Evolutionary conservation across 2,113 vertebrate species (phyloP), one percentile per base, ranked within the genome.

Genomic region (Oryzias javanicus): DNA sequence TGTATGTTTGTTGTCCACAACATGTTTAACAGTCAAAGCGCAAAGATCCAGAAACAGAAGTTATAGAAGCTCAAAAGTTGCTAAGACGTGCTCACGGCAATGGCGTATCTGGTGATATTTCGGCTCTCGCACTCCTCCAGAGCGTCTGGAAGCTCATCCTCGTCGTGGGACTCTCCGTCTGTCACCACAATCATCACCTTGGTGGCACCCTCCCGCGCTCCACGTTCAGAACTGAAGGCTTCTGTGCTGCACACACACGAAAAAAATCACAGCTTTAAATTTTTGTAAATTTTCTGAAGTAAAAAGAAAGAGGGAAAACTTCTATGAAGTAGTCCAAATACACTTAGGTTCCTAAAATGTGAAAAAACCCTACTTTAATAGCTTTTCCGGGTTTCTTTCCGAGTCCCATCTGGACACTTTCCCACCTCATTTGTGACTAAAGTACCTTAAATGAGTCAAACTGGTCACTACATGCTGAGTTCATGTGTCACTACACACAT

Each of bases 141-240:
- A 0, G 94, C 94, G 0, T 80, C 87, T 0, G 90, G 85, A n/a
- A 98, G 93, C 64, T 98, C 94, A 15, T 98, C 95, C 0, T 94
- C 94, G 0, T 98, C 97, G 1, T 99, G 97, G 1, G 97, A 99
- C 69, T 98, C 97, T 1, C 96, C 97, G 0, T 99, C 97, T 0
- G 97, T 99, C 80, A 99, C 94, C 17, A 99, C 96, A 1, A 99
- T 95, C 91, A 99, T 92, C 57, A 99, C 90, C 45, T 95, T 93
- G 6, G 90, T 88, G 66, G 97, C 97, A 0, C 93, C 94, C 0
- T 93, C 91, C 22, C 97, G 90, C 0, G 94, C 95, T 0, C 95
- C 95, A 0, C 88, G 88, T 51, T 80, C 88, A 0, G 84, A 72
- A 40, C 94, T 96, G 89, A 99, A 99, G 0, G 94, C 94, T 70